Evolutionary conservation across 2,888 invertebrate genomes (phyloP), one percentile per base, ranked within the genome.

Genomic region (Melieria crassipennis): DNA sequence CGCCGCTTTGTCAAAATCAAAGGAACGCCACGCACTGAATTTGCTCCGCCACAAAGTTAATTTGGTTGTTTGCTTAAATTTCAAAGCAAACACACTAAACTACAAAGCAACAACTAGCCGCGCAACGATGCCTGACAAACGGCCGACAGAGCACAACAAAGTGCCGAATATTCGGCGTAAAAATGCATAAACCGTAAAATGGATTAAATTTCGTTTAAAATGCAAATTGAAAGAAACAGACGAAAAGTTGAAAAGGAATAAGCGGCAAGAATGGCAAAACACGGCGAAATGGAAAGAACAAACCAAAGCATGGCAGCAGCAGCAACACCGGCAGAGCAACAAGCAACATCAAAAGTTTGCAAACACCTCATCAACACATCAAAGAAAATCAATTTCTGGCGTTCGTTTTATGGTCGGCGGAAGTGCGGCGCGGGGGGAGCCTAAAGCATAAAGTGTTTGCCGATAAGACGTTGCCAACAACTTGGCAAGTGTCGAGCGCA

Each of bases 121-220:
- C 4, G 45, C 10, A 9, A 55, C 7, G n/a, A 10, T 0, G 5
- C 0, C 10, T 43, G 48, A 67, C 30, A 66, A 66, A 10, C 30
- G 47, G n/a, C 4, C 43, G 46, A 46, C 9, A 13, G 46, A 6
- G 47, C 2, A 13, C 11, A 62, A n/a, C 6, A 57, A 58, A 46
- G 9, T 13, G 11, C 30, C 13, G 45, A 47, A 46, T 69, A 46
- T 47, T 45, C 45, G 46, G 47, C 62, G 47, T 65, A 56, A 63
- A 66, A 65, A 72, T 72, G 75, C 68, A 73, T 75, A 73, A 77
- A 70, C 76, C 77, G 78, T 79, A 80, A 82, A 81, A 78, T 81
- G 79, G 79, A 81, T 81, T 83, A 81, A 82, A 79, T 82, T 83
- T 82, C 79, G 79, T 81, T 83, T 80, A 78, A 82, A 82, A 82